Conservation (phyloP, 2,113 vertebrate species). For the Ellobius talpinus region DNA sequence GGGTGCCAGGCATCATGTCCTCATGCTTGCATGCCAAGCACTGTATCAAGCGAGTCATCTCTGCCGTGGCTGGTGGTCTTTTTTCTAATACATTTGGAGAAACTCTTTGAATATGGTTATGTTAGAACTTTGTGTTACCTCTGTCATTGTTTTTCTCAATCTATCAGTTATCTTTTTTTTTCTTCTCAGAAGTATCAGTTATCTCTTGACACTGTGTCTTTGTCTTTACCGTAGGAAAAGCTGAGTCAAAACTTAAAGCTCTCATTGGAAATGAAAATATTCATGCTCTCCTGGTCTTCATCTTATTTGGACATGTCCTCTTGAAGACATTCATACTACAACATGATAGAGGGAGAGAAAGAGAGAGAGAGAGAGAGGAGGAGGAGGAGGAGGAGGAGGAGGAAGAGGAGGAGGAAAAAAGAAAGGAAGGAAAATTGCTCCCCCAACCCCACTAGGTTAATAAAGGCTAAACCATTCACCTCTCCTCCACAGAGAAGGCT, state of each 20-base stretch:
- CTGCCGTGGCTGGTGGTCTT: neutral
- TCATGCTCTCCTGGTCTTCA: neutral
- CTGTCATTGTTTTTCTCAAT: neutral
- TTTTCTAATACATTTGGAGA: neutral
- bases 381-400: no score
- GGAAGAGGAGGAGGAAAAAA: accelerated
- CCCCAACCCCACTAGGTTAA: neutral
- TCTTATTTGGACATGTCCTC: neutral
- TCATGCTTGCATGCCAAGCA: no score
- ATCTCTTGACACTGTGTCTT: neutral
- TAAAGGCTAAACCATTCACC: neutral
- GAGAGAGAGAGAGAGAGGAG: no score
- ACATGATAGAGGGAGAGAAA: neutral
- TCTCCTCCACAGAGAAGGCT: neutral
- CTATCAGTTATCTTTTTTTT: neutral
- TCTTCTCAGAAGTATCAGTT: neutral
- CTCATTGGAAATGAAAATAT: constrained; percentile 14
- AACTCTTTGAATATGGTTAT: neutral
- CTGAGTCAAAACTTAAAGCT: neutral
- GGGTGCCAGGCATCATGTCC: neutral
- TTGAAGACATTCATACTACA: neutral
- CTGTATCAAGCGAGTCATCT: neutral
- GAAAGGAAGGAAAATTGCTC: neutral
- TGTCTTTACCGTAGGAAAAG: neutral
- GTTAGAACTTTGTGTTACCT: neutral